Conservation (phyloP, 2,888 invertebrate species). For the Desoria tigrina region DNA sequence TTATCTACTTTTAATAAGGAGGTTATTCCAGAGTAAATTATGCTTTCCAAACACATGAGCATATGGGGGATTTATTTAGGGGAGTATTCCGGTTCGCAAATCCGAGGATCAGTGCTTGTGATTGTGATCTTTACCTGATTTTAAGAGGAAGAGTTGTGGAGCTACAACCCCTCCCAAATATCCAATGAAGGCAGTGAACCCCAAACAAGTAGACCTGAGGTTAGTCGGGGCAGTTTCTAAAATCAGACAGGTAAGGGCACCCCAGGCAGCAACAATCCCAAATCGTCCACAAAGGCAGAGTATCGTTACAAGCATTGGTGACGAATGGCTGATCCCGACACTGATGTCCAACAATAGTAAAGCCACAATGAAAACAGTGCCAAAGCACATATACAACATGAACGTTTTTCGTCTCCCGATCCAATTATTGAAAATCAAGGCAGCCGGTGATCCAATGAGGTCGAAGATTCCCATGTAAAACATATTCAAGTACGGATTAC, state of each 20-base stretch:
- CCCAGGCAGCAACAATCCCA: slow-evolving; percentile 41
- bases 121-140: slow-evolving; percentile 13
- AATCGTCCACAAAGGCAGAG: slow-evolving; percentile 33
- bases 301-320: slow-evolving; percentile 27
- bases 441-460: slow-evolving; percentile 31
- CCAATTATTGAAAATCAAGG: slow-evolving; percentile 35
- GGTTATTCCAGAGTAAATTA: too few species aligned
- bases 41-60: too few species aligned
- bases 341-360: slow-evolving; percentile 30
- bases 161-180: slow-evolving; percentile 37
- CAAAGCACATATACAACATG: slow-evolving; percentile 34
- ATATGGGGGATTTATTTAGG: too few species aligned
- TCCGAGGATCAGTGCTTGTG: too few species aligned
- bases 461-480: slow-evolving; percentile 47
- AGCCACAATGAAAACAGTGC: slow-evolving; percentile 36
- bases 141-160: slow-evolving; percentile 37
- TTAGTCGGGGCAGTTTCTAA: slow-evolving; percentile 43
- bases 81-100: too few species aligned
- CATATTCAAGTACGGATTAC: slow-evolving; percentile 44
- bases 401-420: slow-evolving; percentile 44
- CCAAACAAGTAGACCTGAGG: slow-evolving; percentile 38
- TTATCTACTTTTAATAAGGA: too few species aligned
- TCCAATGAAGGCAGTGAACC: slow-evolving; percentile 33
- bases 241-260: slow-evolving; percentile 31
- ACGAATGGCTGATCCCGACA: slow-evolving; percentile 20